A percentile compares a stretch with the other conserved stretches of the same genome.
phyloP scores from a whole-genome alignment of 2,113 vertebrate species.

The Camelus dromedarius region DNA sequence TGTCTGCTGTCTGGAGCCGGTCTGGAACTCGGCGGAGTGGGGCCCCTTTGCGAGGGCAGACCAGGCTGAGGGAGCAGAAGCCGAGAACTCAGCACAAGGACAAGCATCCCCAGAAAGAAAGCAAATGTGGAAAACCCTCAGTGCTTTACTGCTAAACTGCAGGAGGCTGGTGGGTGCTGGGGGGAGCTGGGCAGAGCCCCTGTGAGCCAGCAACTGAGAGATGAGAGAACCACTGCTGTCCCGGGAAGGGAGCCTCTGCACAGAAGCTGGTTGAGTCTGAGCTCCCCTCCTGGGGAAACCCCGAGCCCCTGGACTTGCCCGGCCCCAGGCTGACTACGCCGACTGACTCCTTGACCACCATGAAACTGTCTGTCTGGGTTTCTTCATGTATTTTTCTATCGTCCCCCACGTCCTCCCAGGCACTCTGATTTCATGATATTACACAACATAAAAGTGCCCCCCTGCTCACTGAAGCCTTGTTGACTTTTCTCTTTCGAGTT shows the following conservation, averaged over 20 bases:
- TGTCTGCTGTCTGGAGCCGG: neutral
- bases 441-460: too few species aligned
- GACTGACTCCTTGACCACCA: neutral
- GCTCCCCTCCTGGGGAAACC: fast-evolving
- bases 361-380: fast-evolving
- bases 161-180: too few species aligned
- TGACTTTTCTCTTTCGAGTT: too few species aligned
- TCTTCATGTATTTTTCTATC: neutral
- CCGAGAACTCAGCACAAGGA: fast-evolving
- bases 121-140: neutral
- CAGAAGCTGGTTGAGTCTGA: fast-evolving
- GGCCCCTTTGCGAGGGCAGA: neutral
- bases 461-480: too few species aligned
- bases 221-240: neutral
- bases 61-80: neutral
- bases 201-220: too few species aligned
- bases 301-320: fast-evolving
- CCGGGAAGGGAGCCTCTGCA: neutral
- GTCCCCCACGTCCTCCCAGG: neutral
- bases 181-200: neutral
- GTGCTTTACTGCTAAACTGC: neutral
- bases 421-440: fast-evolving
- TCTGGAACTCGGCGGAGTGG: neutral
- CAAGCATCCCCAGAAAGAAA: neutral
- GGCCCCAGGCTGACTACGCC: neutral